phyloP scores from a whole-genome alignment of 2,888 invertebrate genomes.

The Homarus gammarus region DNA sequence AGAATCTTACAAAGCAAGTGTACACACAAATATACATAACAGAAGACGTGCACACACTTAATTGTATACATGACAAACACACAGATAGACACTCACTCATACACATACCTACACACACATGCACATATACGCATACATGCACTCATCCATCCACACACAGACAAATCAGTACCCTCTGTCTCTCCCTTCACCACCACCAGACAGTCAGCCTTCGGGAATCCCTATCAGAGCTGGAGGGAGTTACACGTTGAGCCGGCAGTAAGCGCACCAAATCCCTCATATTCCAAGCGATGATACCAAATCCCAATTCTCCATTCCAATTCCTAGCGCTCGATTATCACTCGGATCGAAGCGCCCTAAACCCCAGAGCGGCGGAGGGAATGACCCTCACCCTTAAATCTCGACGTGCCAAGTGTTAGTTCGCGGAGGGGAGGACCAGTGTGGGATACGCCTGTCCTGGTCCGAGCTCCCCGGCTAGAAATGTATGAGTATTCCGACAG shows the following conservation, averaged over 20 bases:
- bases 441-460: slow-evolving; percentile 22
- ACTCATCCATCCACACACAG: slow-evolving; percentile 4
- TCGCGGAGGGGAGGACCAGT: not conserved
- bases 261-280: slow-evolving; percentile 57
- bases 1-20: too few species aligned
- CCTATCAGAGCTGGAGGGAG: slow-evolving; percentile 42
- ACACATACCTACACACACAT: not conserved
- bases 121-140: not conserved
- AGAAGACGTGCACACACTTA: not conserved
- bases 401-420: not conserved
- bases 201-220: slow-evolving; percentile 1
- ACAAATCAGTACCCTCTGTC: too few species aligned
- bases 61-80: too few species aligned
- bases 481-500: slow-evolving; percentile 60
- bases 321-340: slow-evolving; percentile 63
- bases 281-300: slow-evolving; percentile 59
- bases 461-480: slow-evolving; percentile 16
- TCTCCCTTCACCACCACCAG: not conserved
- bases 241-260: slow-evolving; percentile 56
- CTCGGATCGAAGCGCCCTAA: slow-evolving; percentile 20
- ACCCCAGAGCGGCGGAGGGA: not conserved
- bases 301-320: slow-evolving; percentile 65
- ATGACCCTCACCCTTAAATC: not conserved
- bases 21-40: too few species aligned
- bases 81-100: not conserved